Evolutionary conservation across 1,140 invertebrate species (phyloP).

Genomic region (Drosophila pruinosa): DNA sequence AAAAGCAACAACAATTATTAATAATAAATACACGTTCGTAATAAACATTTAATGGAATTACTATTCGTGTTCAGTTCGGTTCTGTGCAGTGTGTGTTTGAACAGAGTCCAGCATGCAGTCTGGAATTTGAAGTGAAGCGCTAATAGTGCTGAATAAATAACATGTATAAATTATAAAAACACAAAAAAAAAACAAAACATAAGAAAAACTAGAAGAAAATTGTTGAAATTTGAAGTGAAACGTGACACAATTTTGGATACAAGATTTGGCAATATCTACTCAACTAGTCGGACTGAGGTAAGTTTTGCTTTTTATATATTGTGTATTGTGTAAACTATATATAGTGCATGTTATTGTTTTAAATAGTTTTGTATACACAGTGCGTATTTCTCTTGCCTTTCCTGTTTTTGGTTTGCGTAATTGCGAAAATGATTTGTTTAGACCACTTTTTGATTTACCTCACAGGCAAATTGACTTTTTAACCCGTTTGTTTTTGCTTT

Average conservation of each 20-base stretch:
- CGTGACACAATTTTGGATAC: slow-evolving; percentile 48
- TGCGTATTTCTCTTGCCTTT: slow-evolving; percentile 23
- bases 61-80: background rate
- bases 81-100: slow-evolving; percentile 4
- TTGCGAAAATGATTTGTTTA: slow-evolving; percentile 76
- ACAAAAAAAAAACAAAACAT: background rate
- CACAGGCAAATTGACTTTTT: slow-evolving; percentile 71
- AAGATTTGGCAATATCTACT: slow-evolving; percentile 42
- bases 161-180: slow-evolving; percentile 16
- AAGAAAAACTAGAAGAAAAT: slow-evolving; percentile 16
- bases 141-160: slow-evolving; percentile 31
- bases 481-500: slow-evolving; percentile 29
- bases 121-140: slow-evolving; percentile 70
- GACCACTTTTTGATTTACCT: slow-evolving; percentile 73
- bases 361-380: background rate
- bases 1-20: slow-evolving; percentile 20
- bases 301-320: slow-evolving; percentile 33
- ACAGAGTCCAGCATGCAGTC: slow-evolving; percentile 36
- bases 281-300: slow-evolving; percentile 45
- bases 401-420: slow-evolving; percentile 57
- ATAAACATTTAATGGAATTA: slow-evolving; percentile 18
- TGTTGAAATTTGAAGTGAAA: slow-evolving; percentile 23
- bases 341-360: background rate
- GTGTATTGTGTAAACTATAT: background rate
- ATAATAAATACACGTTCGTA: slow-evolving; percentile 7